Conservation (phyloP, 2,888 invertebrate genomes). For the Polydrusus pterygomalis region DNA sequence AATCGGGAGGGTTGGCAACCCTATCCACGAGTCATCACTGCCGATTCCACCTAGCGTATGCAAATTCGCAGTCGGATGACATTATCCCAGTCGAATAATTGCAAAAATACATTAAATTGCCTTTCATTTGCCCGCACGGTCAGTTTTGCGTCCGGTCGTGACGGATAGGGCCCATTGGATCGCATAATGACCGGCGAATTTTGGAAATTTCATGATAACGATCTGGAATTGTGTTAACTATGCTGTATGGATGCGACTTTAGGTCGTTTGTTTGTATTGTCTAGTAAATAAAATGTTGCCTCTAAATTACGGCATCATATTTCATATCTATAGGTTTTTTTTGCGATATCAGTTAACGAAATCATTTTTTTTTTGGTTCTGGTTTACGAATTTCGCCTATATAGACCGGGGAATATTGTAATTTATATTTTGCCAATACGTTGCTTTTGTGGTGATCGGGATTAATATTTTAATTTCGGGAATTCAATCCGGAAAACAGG, state of each 20-base stretch:
- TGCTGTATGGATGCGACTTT: constrained; percentile 23
- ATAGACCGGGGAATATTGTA: no score
- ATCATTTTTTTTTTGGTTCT: no score
- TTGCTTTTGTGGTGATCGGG: no score
- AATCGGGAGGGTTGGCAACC: no score
- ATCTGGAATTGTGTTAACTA: constrained; percentile 49
- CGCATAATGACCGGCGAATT: constrained; percentile 54
- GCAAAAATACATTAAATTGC: constrained; percentile 56
- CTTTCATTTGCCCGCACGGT: constrained; percentile 47
- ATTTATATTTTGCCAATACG: no score
- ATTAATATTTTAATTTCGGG: no score
- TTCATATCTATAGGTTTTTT: constrained; percentile 3
- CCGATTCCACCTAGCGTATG: constrained; percentile 37
- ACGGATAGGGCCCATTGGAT: constrained; percentile 51
- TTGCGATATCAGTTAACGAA: no score
- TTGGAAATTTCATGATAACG: constrained; percentile 57
- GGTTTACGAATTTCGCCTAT: no score
- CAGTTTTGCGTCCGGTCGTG: constrained; percentile 34
- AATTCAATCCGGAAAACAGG: no score
- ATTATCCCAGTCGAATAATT: constrained; percentile 54
- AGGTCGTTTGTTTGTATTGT: constrained; percentile 37
- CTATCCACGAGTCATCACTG: constrained; percentile 40
- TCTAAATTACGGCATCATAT: not conserved
- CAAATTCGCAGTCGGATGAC: constrained; percentile 49
- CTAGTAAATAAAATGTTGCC: constrained; percentile 19